A percentile compares a stretch with the other conserved stretches of the same genome.
phyloP scores from a whole-genome alignment of 2,113 vertebrate genomes.

The Cyanoramphus novaezelandiae region DNA sequence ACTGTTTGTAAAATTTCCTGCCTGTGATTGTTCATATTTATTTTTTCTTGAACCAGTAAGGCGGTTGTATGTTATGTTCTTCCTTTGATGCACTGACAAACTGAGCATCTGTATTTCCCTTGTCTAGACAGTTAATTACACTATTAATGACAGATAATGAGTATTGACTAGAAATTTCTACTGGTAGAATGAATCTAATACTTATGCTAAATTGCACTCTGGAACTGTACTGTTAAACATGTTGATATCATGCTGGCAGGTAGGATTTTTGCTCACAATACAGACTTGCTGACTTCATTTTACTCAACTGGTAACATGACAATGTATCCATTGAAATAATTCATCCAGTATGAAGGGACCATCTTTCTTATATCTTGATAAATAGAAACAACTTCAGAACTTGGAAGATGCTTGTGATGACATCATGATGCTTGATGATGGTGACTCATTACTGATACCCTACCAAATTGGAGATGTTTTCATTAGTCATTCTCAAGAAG shows the following conservation, averaged over 20 bases:
- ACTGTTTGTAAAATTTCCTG: not conserved
- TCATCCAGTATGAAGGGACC: not conserved
- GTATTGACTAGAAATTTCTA: not conserved
- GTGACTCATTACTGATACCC: conserved; percentile 84
- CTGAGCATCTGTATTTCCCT: not conserved
- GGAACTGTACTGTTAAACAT: accelerated
- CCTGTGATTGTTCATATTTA: not conserved
- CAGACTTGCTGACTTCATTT: not conserved
- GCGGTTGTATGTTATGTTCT: accelerated
- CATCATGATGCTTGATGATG: conserved; percentile 90
- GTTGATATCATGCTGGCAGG: not conserved
- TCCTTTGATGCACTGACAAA: not conserved
- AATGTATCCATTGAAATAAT: not conserved
- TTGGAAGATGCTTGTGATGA: conserved; percentile 94
- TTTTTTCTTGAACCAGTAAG: not conserved
- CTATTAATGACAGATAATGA: not conserved
- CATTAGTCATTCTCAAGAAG: conserved; percentile 92
- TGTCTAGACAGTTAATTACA: not conserved
- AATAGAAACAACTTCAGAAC: conserved; percentile 93
- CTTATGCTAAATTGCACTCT: not conserved
- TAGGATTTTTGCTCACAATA: not conserved
- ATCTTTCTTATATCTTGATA: not conserved
- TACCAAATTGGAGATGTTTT: conserved; percentile 97
- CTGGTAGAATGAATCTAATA: not conserved
- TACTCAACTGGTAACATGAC: not conserved